Base-by-base conservation (phyloP, 2,113 vertebrate species). In the Phyllopteryx taeniolatus region DNA sequence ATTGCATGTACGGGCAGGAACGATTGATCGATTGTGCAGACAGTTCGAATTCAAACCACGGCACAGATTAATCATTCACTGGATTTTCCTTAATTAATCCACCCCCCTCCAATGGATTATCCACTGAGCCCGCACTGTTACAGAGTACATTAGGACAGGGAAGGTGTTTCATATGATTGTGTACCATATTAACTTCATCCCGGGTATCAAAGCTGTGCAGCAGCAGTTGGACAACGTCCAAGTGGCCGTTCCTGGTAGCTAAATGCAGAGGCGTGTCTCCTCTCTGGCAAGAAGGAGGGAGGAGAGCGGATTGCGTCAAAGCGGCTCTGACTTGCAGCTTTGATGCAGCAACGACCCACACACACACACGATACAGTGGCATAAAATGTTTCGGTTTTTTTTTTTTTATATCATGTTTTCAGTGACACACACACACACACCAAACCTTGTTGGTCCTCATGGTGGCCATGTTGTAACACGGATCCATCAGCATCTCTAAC, bases 251-350 rank as follows among this genome's bases (percentile, higher is more conserved):
- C 86, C 80, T 94, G 42, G 94, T 94, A 80, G 95, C 94, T 67
- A 96, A 92, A 82, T 96, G 95, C 72, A 98, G 83, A 63, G 97
- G 94, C 1, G 94, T 94, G 83, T 96, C 95, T 72, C 95, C 95
- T 13, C 91, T 91, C 96, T 96, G 87, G 65, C 76, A 82, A 73
- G 63, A 81, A 70, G 80, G 56, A 75, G 68, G 80, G 80, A 79
- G 80, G 80, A 57, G 76, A 80, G 85, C 60, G 51, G 63, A 72
- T 47, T 3, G 44, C 80, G 79, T 85, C 83, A 90, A 85, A 86
- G 79, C 83, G 20, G 46, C 70, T 74, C 72, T 82, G 80, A 85
- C 81, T 89, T 84, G 83, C 72, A 83, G 76, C 56, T 72, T 59
- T 75, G 33, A 71, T 57, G 64, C 75, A 79, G 71, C 64, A 76